These are phyloP conservation scores for Flexamia atlantica DNA, from an alignment of 2,888 invertebrate genomes.

Conservation along the genomic window DNA sequence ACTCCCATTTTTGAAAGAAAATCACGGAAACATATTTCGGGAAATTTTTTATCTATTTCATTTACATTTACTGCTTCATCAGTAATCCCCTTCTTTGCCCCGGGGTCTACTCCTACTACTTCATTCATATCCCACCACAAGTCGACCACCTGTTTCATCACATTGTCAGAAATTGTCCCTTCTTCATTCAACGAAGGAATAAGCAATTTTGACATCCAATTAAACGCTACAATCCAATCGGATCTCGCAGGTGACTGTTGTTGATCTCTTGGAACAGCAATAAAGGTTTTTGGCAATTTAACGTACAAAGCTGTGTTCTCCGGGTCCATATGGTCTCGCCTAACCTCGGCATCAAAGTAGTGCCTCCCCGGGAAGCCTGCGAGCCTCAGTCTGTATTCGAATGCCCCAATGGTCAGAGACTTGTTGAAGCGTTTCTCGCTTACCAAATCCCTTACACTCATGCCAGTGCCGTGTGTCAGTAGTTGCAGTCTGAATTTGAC, in stretches of 20 bases:
- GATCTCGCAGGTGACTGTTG: background rate
- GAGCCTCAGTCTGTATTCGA: background rate
- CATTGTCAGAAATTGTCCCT: background rate
- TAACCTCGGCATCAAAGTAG: background rate
- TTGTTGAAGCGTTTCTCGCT: background rate
- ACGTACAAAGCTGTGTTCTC: background rate
- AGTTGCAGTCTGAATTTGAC: background rate
- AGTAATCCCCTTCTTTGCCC: background rate
- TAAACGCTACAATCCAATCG: background rate
- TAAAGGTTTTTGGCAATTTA: background rate
- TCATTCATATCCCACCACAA: background rate
- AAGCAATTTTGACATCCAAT: background rate
- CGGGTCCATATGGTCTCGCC: background rate
- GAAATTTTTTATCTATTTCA: background rate
- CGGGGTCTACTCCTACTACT: background rate
- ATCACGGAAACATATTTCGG: background rate
- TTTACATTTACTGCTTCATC: background rate
- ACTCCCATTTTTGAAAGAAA: background rate
- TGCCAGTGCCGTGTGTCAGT: background rate
- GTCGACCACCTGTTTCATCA: background rate
- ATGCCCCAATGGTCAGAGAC: background rate
- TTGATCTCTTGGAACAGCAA: background rate
- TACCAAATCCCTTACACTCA: background rate
- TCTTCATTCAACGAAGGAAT: background rate
- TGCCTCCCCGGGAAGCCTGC: background rate